These are phyloP conservation scores for Pandemis heparana DNA, from an alignment of 2,888 invertebrate genomes.

Conservation along the genomic window DNA sequence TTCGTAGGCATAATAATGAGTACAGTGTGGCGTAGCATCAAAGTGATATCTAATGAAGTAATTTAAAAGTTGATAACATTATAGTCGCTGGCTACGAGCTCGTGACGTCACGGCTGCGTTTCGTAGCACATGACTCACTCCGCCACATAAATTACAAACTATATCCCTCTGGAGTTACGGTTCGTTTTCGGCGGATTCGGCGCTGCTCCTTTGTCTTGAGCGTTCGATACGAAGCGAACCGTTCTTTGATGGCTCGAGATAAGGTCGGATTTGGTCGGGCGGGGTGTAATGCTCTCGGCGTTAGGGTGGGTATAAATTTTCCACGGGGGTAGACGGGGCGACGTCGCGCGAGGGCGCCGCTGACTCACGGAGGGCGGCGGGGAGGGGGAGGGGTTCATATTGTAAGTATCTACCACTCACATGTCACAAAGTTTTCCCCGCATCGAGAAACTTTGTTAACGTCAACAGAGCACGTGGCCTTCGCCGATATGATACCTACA, in stretches of 20 bases:
- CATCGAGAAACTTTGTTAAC: slow-evolving; percentile 85
- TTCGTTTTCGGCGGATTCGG: slow-evolving; percentile 82
- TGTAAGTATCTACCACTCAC: slow-evolving; percentile 84
- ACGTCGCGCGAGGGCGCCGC: slow-evolving; percentile 84
- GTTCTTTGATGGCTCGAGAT: slow-evolving; percentile 59
- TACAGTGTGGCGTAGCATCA: neutral
- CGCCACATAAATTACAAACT: slow-evolving; percentile 81
- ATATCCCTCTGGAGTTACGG: slow-evolving; percentile 82
- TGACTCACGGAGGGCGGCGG: slow-evolving; percentile 75
- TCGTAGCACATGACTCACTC: slow-evolving; percentile 77
- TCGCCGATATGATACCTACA: slow-evolving; percentile 76
- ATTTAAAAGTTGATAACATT: slow-evolving; percentile 2
- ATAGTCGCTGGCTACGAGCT: slow-evolving; percentile 58
- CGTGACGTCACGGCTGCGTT: slow-evolving; percentile 78
- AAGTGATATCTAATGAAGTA: neutral
- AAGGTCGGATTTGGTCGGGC: slow-evolving; percentile 63
- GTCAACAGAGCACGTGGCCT: slow-evolving; percentile 85
- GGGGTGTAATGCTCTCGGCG: slow-evolving; percentile 76
- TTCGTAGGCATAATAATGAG: neutral
- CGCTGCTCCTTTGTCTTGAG: slow-evolving; percentile 80
- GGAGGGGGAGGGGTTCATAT: slow-evolving; percentile 67
- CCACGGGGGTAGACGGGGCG: slow-evolving; percentile 85
- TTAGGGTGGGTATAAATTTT: slow-evolving; percentile 85
- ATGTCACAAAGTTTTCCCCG: slow-evolving; percentile 86
- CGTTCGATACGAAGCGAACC: slow-evolving; percentile 54